These are phyloP conservation scores for Anguilla anguilla DNA, from an alignment of 2,797 vertebrate species.

Conservation along the genomic window DNA sequence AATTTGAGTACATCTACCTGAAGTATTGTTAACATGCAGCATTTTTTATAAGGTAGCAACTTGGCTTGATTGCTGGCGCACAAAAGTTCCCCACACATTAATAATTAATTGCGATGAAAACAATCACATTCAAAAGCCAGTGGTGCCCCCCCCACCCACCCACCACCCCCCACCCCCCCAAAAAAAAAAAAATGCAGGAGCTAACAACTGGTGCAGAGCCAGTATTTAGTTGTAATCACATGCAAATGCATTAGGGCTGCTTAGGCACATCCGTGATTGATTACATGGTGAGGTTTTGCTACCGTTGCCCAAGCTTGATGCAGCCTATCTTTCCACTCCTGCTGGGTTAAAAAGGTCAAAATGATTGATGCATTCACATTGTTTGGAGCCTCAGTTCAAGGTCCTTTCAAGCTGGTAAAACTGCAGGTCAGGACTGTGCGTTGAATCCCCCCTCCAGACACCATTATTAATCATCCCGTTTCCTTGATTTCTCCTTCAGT, in stretches of 20 bases:
- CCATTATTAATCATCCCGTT: not conserved
- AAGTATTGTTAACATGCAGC: not conserved
- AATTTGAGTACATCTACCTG: not conserved
- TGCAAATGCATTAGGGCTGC: not conserved
- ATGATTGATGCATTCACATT: not conserved
- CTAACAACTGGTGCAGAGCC: not conserved
- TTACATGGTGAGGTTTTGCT: not conserved
- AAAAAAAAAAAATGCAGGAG: not conserved
- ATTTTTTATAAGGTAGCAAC: not conserved
- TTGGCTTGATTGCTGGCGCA: not conserved
- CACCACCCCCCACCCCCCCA: too few species aligned
- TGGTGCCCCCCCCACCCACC: not conserved
- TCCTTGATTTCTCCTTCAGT: not conserved
- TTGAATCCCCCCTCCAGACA: not conserved
- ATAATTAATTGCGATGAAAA: not conserved
- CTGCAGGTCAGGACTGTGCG: not conserved
- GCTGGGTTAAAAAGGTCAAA: not conserved
- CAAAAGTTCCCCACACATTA: not conserved
- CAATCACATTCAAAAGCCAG: not conserved
- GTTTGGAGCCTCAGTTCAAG: not conserved
- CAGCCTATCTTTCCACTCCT: not conserved
- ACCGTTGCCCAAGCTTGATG: not conserved
- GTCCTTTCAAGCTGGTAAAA: not conserved
- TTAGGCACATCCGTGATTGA: conserved; percentile 9
- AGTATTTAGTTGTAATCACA: not conserved